Percentiles rank a stretch among this genome's conserved stretches.
phyloP scores from a whole-genome alignment of 2,797 vertebrate species.

The Chaenodraco wilsoni region DNA sequence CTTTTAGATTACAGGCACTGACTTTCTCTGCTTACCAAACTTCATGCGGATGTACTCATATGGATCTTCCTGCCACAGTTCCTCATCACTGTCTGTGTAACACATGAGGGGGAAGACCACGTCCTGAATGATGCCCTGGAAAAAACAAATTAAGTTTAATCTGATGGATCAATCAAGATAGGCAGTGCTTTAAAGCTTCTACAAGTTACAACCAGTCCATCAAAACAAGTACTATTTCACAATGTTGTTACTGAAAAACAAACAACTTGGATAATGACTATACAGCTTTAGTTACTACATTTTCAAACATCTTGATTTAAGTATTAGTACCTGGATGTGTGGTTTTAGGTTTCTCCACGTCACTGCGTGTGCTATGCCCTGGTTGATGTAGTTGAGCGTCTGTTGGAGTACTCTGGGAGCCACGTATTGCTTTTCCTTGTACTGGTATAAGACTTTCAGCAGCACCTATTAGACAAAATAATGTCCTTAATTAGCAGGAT shows the following conservation, averaged over 20 bases:
- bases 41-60: conserved; percentile 99
- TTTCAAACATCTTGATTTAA: no score
- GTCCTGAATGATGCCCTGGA: conserved; percentile 98
- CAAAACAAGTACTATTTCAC: neutral
- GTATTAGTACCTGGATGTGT: conserved; percentile 92
- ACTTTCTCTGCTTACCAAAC: conserved; percentile 86
- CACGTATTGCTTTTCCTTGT: conserved; percentile 97
- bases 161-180: neutral
- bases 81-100: conserved; percentile 98
- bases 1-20: neutral
- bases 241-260: neutral
- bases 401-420: conserved; percentile 98
- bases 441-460: conserved; percentile 97
- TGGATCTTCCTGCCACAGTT: conserved; percentile 98
- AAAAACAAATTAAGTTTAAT: conserved; percentile 31
- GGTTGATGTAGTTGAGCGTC: conserved; percentile 98
- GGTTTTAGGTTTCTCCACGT: conserved; percentile 99
- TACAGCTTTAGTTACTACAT: no score
- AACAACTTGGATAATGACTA: neutral
- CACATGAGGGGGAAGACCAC: conserved; percentile 99
- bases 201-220: neutral
- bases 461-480: conserved; percentile 86
- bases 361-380: conserved; percentile 96
- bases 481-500: neutral
- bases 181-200: neutral